phyloP scores from a whole-genome alignment of 2,113 vertebrate species.

The Gopherus flavomarginatus region DNA sequence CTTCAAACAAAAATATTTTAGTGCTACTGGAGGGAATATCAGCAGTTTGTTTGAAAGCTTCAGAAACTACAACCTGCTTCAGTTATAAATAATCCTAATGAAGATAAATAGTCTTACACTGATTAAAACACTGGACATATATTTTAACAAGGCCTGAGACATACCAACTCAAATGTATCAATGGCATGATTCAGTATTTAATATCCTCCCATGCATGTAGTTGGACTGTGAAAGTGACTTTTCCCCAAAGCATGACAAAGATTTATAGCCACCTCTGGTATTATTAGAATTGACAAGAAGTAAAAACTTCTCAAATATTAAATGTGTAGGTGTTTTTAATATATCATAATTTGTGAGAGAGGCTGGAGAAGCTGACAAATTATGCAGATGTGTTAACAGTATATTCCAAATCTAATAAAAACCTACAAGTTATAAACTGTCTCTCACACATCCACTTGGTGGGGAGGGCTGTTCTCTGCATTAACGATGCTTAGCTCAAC shows the following conservation, averaged over 20 bases:
- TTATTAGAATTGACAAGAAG: background rate
- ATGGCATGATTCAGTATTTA: background rate
- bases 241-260: background rate
- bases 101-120: background rate
- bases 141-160: background rate
- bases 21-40: background rate
- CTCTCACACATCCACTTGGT: background rate
- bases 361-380: background rate
- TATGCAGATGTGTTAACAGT: background rate
- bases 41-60: background rate
- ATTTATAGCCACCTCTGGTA: background rate
- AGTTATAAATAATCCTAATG: background rate
- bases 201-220: background rate
- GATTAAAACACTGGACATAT: background rate
- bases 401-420: background rate
- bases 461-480: background rate
- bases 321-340: background rate
- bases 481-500: constrained; percentile 47
- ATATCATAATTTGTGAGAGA: background rate
- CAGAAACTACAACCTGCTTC: too few relatives aligned
- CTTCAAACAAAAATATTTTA: background rate
- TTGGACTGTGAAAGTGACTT: background rate
- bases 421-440: background rate
- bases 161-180: background rate
- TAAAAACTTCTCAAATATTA: background rate